A percentile compares a stretch with the other conserved stretches of the same genome.
Evolutionary conservation across 1,140 invertebrate genomes (phyloP).

Genomic region (Sminthurides bifidus): DNA sequence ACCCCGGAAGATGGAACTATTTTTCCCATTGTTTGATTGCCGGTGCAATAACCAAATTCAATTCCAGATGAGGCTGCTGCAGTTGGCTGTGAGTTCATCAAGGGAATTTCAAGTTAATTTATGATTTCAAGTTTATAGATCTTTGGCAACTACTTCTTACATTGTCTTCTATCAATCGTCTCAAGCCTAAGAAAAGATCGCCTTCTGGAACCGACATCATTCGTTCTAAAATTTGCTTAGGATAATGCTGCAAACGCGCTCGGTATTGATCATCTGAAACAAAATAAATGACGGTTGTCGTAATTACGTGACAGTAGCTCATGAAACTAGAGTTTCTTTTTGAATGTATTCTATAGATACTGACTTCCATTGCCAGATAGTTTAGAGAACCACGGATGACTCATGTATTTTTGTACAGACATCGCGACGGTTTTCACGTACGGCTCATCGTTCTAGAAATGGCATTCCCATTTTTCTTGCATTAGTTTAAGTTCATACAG

Average conservation of each 20-base stretch:
- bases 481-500: too few relatives aligned
- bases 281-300: too few relatives aligned
- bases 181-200: constrained; percentile 9
- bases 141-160: too few relatives aligned
- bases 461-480: too few relatives aligned
- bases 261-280: constrained; percentile 6
- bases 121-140: too few relatives aligned
- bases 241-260: constrained; percentile 10
- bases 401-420: constrained; percentile 10
- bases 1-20: constrained; percentile 10
- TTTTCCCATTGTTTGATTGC: neutral
- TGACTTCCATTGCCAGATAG: constrained; percentile 9
- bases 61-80: neutral
- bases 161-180: constrained; percentile 9
- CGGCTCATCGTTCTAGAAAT: constrained; percentile 12
- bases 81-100: neutral
- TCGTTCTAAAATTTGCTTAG: neutral
- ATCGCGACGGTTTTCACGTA: constrained; percentile 16
- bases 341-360: too few relatives aligned
- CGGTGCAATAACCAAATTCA: constrained; percentile 1
- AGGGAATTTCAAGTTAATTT: too few relatives aligned
- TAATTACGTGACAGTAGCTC: too few relatives aligned
- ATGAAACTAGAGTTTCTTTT: too few relatives aligned
- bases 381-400: constrained; percentile 16
- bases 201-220: constrained; percentile 4